Base-by-base conservation (phyloP, 2,797 vertebrate genomes). In the Lacerta viridis region DNA sequence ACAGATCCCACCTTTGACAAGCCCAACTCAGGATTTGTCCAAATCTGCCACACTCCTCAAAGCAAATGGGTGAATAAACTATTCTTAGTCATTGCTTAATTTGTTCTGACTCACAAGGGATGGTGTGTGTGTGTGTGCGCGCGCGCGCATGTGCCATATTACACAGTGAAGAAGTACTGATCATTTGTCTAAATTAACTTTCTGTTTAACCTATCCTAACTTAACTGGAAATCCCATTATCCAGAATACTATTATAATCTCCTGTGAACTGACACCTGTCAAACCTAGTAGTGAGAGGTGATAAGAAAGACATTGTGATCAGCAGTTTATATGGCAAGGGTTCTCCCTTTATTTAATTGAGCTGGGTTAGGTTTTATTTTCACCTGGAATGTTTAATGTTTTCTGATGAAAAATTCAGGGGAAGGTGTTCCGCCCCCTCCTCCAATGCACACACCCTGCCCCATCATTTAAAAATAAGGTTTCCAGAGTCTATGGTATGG, bases 401-500 rank as follows among this genome's bases (percentile, higher is more conserved):
- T 87, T 87, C 50, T 89, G 80, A 5, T 80, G 41, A 41, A 83
- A 89, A 89, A 25, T 69, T 75, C 33, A 91, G 9, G 61, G 18
- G 66, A 81, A 78, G 80, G 90, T 41, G 8, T 64, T 85, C 39
- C 7, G 33, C 87, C 69, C 4, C 29, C n/a, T 69, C 20, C 1
- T 6, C 7, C 29, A n/a, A 66, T 15, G 25, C 66, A 77, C n/a
- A 15, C 61, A 85, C 1, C 8, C 23, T 68, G 79, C 8, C 13
- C 8, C 15, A 66, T 77, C 64, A 39, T 69, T 77, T 50, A 75
- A 75, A 50, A 64, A 3, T 23, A 66, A 66, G 18, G 9, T 41
- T 77, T 83, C 33, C 23, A 41, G 41, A 75, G 33, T 74, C 29
- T 66, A 18, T 13, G 41, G 33, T 33, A 33, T 33, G 33, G 33